These are phyloP conservation scores for Cynaeus angustus DNA, from an alignment of 2,888 invertebrate genomes.

Conservation along the genomic window DNA sequence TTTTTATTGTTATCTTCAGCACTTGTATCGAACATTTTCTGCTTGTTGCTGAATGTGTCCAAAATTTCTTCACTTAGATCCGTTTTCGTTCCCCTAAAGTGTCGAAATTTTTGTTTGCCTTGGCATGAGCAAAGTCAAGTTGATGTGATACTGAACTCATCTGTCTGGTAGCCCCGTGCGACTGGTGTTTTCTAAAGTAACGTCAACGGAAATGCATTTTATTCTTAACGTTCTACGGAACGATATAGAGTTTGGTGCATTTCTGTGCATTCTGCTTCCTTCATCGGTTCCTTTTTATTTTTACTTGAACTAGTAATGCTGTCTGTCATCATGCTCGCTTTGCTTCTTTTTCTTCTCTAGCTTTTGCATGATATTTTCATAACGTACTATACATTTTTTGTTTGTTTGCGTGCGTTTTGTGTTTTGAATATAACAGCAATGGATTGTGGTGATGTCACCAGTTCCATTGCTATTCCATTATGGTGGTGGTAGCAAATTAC, in stretches of 20 bases:
- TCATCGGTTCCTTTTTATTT: conserved; percentile 34
- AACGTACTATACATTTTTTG: conserved; percentile 11
- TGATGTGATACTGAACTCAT: conserved; percentile 66
- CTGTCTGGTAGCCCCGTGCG: conserved; percentile 72
- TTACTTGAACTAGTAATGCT: conserved; percentile 17
- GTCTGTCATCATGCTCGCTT: conserved; percentile 24
- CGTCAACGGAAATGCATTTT: conserved; percentile 62
- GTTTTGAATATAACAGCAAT: conserved; percentile 14
- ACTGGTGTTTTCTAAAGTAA: conserved; percentile 63
- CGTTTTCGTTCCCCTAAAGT: conserved; percentile 12
- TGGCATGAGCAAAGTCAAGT: conserved; percentile 69
- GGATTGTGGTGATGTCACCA: background rate
- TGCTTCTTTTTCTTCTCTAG: conserved; percentile 21
- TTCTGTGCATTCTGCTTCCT: conserved; percentile 56
- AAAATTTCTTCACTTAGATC: conserved; percentile 52
- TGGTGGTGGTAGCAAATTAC: conserved; percentile 58
- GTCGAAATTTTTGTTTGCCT: conserved; percentile 62
- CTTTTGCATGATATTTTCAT: conserved; percentile 15
- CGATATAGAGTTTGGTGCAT: conserved; percentile 64
- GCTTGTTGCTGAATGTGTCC: conserved; percentile 56
- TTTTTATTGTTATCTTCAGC: conserved; percentile 34
- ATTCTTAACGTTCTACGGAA: conserved; percentile 55
- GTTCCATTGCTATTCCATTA: conserved; percentile 14
- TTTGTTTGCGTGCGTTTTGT: conserved; percentile 31
- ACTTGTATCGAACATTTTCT: conserved; percentile 52